Conservation (phyloP, 2,888 invertebrate species). For the Cyaniris semiargus region DNA sequence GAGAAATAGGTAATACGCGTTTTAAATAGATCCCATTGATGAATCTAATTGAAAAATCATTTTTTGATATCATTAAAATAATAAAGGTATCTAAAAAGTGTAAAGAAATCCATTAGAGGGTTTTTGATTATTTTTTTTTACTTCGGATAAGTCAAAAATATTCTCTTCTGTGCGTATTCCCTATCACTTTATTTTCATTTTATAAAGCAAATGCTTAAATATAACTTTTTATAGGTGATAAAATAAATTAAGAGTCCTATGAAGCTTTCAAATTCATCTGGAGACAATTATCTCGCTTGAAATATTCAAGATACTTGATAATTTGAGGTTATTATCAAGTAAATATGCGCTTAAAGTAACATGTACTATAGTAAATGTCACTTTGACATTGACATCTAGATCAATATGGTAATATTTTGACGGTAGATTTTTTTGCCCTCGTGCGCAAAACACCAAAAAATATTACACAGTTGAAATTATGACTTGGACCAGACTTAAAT, state of each 20-base stretch:
- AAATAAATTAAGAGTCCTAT: constrained; percentile 38
- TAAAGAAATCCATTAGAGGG: too few species aligned
- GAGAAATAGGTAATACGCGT: neutral
- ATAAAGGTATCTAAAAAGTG: too few species aligned
- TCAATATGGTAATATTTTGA: neutral
- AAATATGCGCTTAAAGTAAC: neutral
- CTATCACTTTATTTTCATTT: neutral
- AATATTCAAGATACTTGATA: constrained; percentile 49
- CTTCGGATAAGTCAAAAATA: too few species aligned
- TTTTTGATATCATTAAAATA: too few species aligned
- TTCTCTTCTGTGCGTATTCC: too few species aligned
- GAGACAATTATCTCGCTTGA: constrained; percentile 65
- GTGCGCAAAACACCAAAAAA: neutral
- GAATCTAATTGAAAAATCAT: too few species aligned
- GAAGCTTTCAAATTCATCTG: constrained; percentile 51
- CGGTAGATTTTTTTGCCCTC: neutral
- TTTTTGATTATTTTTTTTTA: too few species aligned
- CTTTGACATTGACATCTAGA: neutral
- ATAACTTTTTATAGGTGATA: neutral
- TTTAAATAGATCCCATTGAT: too few species aligned
- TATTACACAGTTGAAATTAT: neutral
- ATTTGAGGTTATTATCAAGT: neutral
- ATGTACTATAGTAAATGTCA: constrained; percentile 29
- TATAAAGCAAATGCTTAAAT: neutral
- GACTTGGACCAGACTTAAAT: constrained; percentile 8